phyloP scores from a whole-genome alignment of 2,797 vertebrate genomes.

The Rhinella marina region DNA sequence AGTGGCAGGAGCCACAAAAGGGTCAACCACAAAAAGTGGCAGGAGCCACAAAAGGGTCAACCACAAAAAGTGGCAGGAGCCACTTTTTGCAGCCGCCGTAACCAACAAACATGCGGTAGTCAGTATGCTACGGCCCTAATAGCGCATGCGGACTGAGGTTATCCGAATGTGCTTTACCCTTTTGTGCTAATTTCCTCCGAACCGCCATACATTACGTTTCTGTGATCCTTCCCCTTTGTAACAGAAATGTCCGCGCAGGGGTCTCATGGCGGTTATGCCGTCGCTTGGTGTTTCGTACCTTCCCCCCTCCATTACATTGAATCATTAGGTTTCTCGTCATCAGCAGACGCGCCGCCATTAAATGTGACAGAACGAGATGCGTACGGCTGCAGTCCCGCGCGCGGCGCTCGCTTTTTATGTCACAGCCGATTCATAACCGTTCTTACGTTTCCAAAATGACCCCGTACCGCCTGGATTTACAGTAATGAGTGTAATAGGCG shows the following conservation, averaged over 20 bases:
- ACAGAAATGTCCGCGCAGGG: not conserved
- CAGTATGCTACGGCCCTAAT: too few relatives aligned
- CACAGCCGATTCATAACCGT: constrained; percentile 72
- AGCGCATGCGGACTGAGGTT: too few relatives aligned
- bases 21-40: too few relatives aligned
- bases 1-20: too few relatives aligned
- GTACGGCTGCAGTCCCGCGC: constrained; percentile 66
- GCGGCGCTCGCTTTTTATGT: constrained; percentile 64
- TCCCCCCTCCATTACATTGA: not conserved
- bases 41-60: too few relatives aligned
- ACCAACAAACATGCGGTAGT: too few relatives aligned
- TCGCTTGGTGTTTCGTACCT: not conserved
- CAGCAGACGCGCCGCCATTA: constrained; percentile 17
- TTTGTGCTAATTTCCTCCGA: too few relatives aligned
- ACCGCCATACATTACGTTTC: too few relatives aligned
- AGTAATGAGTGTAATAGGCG: constrained; percentile 76
- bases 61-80: too few relatives aligned
- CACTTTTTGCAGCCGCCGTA: too few relatives aligned
- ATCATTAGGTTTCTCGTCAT: constrained; percentile 31
- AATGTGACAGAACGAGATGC: constrained; percentile 53
- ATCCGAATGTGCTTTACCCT: too few relatives aligned
- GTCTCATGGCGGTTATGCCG: not conserved
- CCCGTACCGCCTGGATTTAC: constrained; percentile 78
- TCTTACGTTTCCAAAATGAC: constrained; percentile 72
- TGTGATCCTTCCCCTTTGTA: not conserved